These are phyloP conservation scores for Chiloscyllium plagiosum DNA, from an alignment of 2,113 vertebrate species.

Conservation along the genomic window DNA sequence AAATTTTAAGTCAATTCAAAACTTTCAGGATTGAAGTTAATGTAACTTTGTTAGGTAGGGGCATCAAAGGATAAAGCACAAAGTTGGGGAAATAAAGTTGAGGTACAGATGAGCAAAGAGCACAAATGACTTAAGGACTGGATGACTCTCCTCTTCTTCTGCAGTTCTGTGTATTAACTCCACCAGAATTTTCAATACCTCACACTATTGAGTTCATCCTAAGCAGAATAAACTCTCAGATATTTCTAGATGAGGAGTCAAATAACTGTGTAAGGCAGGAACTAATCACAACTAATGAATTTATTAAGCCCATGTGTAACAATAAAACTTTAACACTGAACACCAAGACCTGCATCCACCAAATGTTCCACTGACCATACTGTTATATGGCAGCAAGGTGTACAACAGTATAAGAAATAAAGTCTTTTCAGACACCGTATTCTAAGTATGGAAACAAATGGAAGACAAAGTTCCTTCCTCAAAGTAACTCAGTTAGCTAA, in stretches of 20 bases:
- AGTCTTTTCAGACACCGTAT: background rate
- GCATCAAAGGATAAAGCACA: background rate
- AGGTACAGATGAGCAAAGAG: background rate
- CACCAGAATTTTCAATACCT: background rate
- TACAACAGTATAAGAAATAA: background rate
- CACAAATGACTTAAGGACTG: background rate
- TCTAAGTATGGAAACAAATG: background rate
- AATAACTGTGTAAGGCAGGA: background rate
- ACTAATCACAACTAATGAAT: background rate
- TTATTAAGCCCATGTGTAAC: background rate
- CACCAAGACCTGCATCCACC: background rate
- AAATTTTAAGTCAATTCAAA: background rate
- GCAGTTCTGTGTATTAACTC: background rate
- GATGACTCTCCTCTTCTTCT: background rate
- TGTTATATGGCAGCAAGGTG: background rate
- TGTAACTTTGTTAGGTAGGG: background rate
- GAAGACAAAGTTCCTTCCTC: conserved; percentile 3
- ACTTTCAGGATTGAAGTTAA: background rate
- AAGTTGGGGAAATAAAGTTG: background rate
- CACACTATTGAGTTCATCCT: background rate
- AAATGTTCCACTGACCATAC: background rate
- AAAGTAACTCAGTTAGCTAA: background rate
- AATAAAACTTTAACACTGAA: background rate
- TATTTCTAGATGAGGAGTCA: background rate
- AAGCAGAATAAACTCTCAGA: background rate